A percentile compares a stretch with the other conserved stretches of the same genome.
Evolutionary conservation across 2,797 vertebrate species (phyloP).

Genomic region (Heliangelus exortis): DNA sequence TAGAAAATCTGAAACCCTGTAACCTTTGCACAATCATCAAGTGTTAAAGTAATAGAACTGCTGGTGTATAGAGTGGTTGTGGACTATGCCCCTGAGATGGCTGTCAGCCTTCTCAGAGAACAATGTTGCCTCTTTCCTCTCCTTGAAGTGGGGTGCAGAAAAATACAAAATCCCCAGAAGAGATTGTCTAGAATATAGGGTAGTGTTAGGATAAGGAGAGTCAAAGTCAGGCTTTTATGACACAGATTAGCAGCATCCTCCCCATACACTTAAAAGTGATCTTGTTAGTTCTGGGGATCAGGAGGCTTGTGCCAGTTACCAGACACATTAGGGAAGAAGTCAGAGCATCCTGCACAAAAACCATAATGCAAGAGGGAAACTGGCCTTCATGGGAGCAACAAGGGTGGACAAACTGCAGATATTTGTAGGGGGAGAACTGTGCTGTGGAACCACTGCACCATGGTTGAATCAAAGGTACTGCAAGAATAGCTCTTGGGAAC

Average conservation of each 20-base stretch:
- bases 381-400: not conserved
- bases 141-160: not conserved
- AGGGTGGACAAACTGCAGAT: not conserved
- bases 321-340: not conserved
- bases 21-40: not conserved
- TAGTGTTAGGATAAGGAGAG: not conserved
- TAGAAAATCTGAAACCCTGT: not conserved
- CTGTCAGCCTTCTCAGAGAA: not conserved
- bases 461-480: not conserved
- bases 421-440: not conserved
- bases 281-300: not conserved
- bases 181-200: not conserved
- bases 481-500: not conserved
- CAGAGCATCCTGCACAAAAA: not conserved
- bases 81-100: not conserved
- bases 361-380: not conserved
- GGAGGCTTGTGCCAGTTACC: not conserved
- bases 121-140: not conserved
- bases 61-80: not conserved
- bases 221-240: not conserved
- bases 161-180: fast-evolving
- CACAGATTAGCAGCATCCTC: not conserved
- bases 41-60: not conserved
- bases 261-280: not conserved
- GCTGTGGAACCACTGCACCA: not conserved